Conservation (phyloP, 2,113 vertebrate genomes). For the Petroica traversi region DNA sequence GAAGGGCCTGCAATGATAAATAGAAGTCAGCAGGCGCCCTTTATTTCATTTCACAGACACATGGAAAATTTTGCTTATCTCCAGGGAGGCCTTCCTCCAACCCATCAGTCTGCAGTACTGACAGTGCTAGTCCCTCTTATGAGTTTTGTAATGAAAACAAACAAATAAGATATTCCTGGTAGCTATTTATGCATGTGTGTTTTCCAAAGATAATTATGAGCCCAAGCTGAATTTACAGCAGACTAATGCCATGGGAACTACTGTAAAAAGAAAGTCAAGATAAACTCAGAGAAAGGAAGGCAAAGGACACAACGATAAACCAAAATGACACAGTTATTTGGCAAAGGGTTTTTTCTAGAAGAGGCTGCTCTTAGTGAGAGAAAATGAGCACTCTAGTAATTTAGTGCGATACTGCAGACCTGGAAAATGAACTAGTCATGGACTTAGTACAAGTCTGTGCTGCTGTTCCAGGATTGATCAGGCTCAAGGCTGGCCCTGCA, state of each 20-base stretch:
- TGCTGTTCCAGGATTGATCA: not conserved
- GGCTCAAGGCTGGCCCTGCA: not conserved
- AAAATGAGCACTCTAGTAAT: not conserved
- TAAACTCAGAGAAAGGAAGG: constrained; percentile 37
- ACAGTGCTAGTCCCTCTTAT: not conserved
- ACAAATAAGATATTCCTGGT: constrained; percentile 4
- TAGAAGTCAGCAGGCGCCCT: not conserved
- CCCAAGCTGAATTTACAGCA: not conserved
- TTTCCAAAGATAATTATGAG: constrained; percentile 47
- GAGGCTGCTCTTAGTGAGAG: not conserved
- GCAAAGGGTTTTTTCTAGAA: not conserved
- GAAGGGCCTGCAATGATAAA: not conserved
- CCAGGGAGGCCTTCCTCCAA: constrained; percentile 8
- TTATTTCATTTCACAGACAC: not conserved
- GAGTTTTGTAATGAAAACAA: constrained; percentile 20
- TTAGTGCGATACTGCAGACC: not conserved
- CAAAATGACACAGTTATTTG: not conserved
- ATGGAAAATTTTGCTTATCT: constrained; percentile 44
- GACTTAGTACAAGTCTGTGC: not conserved
- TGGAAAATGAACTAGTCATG: not conserved
- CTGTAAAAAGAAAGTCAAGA: constrained; percentile 8
- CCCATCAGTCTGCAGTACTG: not conserved
- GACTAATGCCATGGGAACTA: not conserved
- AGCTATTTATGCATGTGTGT: not conserved
- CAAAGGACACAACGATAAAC: constrained; percentile 7